A percentile compares a stretch with the other conserved stretches of the same genome.
phyloP scores from a whole-genome alignment of 2,797 vertebrate species.

The Labroides dimidiatus region DNA sequence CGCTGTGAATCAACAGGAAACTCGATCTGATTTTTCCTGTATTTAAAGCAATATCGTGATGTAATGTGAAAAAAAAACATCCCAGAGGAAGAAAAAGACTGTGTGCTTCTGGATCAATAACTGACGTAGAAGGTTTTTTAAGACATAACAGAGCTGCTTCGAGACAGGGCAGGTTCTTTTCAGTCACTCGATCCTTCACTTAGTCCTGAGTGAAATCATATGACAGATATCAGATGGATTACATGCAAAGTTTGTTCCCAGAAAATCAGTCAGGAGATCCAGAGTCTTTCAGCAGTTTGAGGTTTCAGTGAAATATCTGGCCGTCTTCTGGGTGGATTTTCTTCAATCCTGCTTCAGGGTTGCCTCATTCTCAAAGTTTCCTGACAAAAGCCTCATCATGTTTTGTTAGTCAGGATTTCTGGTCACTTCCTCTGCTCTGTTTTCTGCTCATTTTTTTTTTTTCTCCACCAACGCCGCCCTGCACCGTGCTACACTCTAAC shows the following conservation, averaged over 20 bases:
- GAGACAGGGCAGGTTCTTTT: neutral
- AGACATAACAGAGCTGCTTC: neutral
- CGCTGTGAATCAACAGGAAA: conserved; percentile 6
- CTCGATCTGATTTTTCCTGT: neutral
- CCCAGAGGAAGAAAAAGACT: neutral
- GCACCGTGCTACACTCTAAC: no score
- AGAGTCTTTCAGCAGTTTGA: no score
- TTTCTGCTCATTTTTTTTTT: no score
- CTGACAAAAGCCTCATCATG: no score
- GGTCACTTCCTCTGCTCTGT: no score
- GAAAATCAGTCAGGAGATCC: no score
- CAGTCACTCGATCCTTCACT: neutral
- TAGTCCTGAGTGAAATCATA: neutral
- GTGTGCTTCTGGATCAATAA: neutral
- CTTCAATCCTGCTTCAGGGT: no score
- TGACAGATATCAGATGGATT: neutral
- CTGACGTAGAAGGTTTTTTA: neutral
- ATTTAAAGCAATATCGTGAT: neutral
- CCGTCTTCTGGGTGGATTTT: no score
- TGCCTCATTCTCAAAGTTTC: no score
- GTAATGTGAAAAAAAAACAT: neutral
- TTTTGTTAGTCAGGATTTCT: no score
- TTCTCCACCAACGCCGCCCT: no score
- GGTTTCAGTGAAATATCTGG: neutral
- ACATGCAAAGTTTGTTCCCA: neutral